Evolutionary conservation across 2,888 invertebrate species (phyloP), one percentile per base, ranked within the genome.

Genomic region (Ecliptopera silaceata): DNA sequence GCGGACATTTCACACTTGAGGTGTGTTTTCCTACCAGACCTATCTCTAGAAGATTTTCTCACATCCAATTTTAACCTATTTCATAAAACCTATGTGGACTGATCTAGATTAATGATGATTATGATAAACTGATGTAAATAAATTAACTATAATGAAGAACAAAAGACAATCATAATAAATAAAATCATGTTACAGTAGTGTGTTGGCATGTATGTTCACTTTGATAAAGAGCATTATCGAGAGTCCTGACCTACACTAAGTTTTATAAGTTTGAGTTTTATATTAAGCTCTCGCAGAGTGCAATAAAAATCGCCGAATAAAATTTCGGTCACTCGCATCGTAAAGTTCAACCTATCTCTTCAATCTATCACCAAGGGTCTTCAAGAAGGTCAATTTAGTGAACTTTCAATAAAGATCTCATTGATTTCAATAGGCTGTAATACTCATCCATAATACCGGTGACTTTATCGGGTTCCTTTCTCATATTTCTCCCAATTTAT

Each of bases 381-480:
- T 56, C 47, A 65, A 75, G 79, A 75, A 66, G 69, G 73, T 72
- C 78, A 81, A 83, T 84, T 83, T 79, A 81, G 75, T 76, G 71
- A 81, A 81, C 74, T 82, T 81, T 77, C 82, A 79, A 86, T 87
- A 82, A 85, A 84, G 84, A 80, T 79, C 77, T 79, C 79, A 86
- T 87, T 83, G 86, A 83, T 87, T 87, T 86, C 82, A 84, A 87
- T 86, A 74, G 82, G 66, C 78, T 74, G 76, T 84, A 83, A 81
- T 79, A 81, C 75, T 77, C 78, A 78, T 82, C 74, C 71, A 74
- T 80, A 82, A 80, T 84, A 82, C 73, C 74, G 71, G 74, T 69
- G 79, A 82, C 79, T 86, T 88, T 87, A 86, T 87, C 82, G 78
- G 46, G 55, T 74, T 75, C 63, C 72, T 73, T 71, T 72, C 75